A percentile compares a stretch with the other conserved stretches of the same genome.
Evolutionary conservation across 2,888 invertebrate genomes (phyloP).

Genomic region (Pemphredon lugubris): DNA sequence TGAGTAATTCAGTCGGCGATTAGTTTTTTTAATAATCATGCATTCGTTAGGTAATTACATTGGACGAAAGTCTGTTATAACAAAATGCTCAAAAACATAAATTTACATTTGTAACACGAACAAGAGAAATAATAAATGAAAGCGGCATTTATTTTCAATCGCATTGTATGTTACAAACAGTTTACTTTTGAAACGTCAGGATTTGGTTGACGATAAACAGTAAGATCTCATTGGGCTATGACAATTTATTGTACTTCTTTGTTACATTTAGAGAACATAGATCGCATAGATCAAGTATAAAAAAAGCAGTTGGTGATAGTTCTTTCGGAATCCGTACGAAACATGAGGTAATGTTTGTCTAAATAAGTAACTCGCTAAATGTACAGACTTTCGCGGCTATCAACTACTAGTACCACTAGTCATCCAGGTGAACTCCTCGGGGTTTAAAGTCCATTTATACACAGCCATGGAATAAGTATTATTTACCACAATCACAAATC

Average conservation of each 20-base stretch:
- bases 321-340: conserved; percentile 51
- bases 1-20: conserved; percentile 22
- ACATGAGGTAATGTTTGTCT: conserved; percentile 63
- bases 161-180: conserved; percentile 4
- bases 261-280: conserved; percentile 62
- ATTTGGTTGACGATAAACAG: too few relatives aligned
- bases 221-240: conserved; percentile 46
- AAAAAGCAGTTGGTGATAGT: conserved; percentile 51
- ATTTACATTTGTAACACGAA: conserved; percentile 58
- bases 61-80: conserved; percentile 28
- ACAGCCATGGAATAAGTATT: conserved; percentile 66
- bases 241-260: conserved; percentile 65
- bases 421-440: conserved; percentile 43
- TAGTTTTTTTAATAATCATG: conserved; percentile 45
- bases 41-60: conserved; percentile 28
- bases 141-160: conserved; percentile 35
- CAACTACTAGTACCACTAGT: conserved; percentile 50
- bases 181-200: too few relatives aligned
- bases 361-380: conserved; percentile 55
- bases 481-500: conserved; percentile 43
- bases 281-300: conserved; percentile 57
- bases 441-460: conserved; percentile 66
- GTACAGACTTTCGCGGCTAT: conserved; percentile 35
- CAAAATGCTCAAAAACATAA: conserved; percentile 45
- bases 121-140: conserved; percentile 48